Evolutionary conservation across 2,797 vertebrate species (phyloP).

Genomic region (Sciurus carolinensis): DNA sequence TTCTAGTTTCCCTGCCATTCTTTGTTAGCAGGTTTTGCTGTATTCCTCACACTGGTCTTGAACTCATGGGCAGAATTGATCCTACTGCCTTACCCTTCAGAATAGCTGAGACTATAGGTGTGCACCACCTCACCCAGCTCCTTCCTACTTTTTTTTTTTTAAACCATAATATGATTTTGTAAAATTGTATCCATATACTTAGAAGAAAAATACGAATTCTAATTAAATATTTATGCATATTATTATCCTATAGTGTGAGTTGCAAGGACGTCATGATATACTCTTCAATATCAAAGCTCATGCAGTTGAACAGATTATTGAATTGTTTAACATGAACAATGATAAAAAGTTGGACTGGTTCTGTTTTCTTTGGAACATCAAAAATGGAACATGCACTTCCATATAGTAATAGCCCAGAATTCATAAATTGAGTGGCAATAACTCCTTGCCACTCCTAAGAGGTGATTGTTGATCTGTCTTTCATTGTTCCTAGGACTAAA

Average conservation of each 20-base stretch:
- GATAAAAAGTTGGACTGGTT: slow-evolving; percentile 86
- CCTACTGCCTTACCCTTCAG: background rate
- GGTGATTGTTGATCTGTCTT: background rate
- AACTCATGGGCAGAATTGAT: background rate
- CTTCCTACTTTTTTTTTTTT: too few species aligned
- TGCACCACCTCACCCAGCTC: background rate
- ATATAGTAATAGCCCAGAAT: slow-evolving; percentile 90
- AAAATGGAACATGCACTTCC: slow-evolving; percentile 87
- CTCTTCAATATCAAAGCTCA: slow-evolving; percentile 88
- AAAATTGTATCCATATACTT: background rate
- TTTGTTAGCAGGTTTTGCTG: background rate
- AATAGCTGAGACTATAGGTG: too few species aligned
- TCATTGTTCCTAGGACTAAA: background rate
- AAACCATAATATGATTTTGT: too few species aligned
- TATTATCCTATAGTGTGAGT: slow-evolving; percentile 87
- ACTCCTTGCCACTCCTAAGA: background rate
- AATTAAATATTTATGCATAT: slow-evolving; percentile 44
- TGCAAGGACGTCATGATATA: slow-evolving; percentile 81
- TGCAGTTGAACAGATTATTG: slow-evolving; percentile 89
- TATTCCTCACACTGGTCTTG: background rate
- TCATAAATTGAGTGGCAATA: slow-evolving; percentile 85
- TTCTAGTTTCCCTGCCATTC: background rate
- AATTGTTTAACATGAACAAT: slow-evolving; percentile 85
- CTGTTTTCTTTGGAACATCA: slow-evolving; percentile 90
- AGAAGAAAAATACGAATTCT: slow-evolving; percentile 25